Evolutionary conservation across 2,797 vertebrate species (phyloP).

Genomic region (Menidia menidia): DNA sequence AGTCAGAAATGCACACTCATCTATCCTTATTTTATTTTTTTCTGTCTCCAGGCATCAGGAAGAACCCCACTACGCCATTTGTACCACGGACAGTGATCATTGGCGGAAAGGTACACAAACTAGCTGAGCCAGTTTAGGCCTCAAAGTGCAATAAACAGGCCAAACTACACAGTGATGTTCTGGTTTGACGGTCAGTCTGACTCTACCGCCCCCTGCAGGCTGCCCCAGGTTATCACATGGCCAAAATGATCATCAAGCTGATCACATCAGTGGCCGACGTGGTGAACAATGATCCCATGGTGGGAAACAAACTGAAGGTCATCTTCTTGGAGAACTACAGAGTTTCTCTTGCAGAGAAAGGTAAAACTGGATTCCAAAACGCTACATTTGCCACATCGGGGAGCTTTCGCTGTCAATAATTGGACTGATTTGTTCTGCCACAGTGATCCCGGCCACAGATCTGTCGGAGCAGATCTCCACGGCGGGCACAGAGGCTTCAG

Average conservation of each 20-base stretch:
- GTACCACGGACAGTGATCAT: conserved; percentile 95
- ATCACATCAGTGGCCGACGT: conserved; percentile 92
- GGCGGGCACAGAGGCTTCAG: conserved; percentile 93
- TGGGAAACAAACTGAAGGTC: conserved; percentile 92
- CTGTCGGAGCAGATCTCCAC: conserved; percentile 98
- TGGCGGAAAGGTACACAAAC: conserved; percentile 92
- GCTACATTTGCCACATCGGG: too few species aligned
- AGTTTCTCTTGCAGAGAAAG: conserved; percentile 97
- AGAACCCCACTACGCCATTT: conserved; percentile 86
- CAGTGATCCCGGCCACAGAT: conserved; percentile 96
- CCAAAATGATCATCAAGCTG: conserved; percentile 95
- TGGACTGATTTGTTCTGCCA: not conserved
- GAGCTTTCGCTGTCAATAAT: too few species aligned
- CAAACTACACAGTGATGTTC: not conserved
- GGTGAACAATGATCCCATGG: conserved; percentile 90
- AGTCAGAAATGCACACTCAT: not conserved
- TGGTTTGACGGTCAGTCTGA: not conserved
- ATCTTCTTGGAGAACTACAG: conserved; percentile 97
- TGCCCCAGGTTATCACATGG: conserved; percentile 97
- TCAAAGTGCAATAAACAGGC: not conserved
- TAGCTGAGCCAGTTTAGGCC: not conserved
- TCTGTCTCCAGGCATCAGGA: conserved; percentile 86
- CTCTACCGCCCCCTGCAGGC: conserved; percentile 82
- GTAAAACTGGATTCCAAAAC: conserved; percentile 64
- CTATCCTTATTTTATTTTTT: conserved; percentile 2